A percentile compares a stretch with the other conserved stretches of the same genome.
Conservation (phyloP, 2,888 invertebrate genomes). For the Andrena fulva region DNA sequence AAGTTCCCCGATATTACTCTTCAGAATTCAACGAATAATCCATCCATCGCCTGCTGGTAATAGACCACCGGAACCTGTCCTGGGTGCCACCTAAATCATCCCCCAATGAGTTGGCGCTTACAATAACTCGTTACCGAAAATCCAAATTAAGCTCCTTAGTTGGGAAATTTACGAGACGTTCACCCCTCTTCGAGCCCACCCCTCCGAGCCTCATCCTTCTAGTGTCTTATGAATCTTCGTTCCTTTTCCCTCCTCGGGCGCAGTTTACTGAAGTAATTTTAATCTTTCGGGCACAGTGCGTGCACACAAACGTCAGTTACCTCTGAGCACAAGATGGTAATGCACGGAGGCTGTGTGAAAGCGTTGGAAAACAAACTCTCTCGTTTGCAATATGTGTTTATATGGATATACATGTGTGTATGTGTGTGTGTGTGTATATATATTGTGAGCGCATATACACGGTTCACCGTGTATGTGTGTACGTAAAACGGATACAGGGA, state of each 20-base stretch:
- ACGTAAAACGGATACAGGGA: constrained; percentile 46
- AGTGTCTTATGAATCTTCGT: constrained; percentile 55
- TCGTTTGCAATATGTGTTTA: constrained; percentile 3
- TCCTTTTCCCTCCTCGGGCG: constrained; percentile 65
- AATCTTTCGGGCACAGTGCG: constrained; percentile 78
- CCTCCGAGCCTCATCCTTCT: constrained; percentile 48
- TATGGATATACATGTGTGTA: neutral
- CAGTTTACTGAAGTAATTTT: constrained; percentile 84
- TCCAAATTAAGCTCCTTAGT: constrained; percentile 85
- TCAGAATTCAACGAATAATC: constrained; percentile 67
- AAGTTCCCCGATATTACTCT: constrained; percentile 63
- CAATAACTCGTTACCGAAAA: constrained; percentile 84
- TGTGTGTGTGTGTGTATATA: neutral
- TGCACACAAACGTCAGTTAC: constrained; percentile 55
- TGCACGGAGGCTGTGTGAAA: constrained; percentile 30
- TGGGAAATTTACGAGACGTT: constrained; percentile 83
- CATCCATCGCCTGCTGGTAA: constrained; percentile 64
- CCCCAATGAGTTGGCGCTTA: constrained; percentile 76
- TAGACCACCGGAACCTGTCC: constrained; percentile 71
- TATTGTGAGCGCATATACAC: neutral
- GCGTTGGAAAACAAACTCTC: constrained; percentile 56
- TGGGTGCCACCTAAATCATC: constrained; percentile 73
- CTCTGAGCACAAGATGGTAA: constrained; percentile 33
- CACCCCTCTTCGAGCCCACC: constrained; percentile 57
- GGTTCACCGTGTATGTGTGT: constrained; percentile 15